Evolutionary conservation across 2,888 invertebrate genomes (phyloP).

Genomic region (Noctua pronuba): DNA sequence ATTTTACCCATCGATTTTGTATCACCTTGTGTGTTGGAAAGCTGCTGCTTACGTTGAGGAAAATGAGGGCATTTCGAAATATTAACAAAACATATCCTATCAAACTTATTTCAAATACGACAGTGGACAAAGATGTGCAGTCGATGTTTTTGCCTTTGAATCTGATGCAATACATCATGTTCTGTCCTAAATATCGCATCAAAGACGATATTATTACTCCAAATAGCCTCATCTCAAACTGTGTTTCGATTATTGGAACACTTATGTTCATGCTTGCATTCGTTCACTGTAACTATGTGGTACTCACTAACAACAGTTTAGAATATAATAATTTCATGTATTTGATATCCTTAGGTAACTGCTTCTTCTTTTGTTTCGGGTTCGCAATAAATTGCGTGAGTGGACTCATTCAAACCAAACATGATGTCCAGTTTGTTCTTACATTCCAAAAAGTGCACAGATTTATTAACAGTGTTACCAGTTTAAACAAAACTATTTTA

Average conservation of each 20-base stretch:
- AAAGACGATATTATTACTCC: slow-evolving; percentile 23
- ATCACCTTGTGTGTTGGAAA: background rate
- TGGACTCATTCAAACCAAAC: slow-evolving; percentile 1
- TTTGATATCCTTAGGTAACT: background rate
- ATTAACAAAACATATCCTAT: background rate
- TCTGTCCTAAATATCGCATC: slow-evolving; percentile 46
- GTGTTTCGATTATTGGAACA: slow-evolving; percentile 24
- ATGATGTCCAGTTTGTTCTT: background rate
- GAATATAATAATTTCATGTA: background rate
- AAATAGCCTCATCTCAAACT: slow-evolving; percentile 12
- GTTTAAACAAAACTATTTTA: background rate
- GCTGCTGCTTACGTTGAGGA: background rate
- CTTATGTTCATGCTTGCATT: background rate
- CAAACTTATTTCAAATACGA: background rate
- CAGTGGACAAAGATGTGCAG: slow-evolving; percentile 44
- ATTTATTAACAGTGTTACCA: slow-evolving; percentile 14
- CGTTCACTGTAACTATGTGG: background rate
- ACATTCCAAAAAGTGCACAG: slow-evolving; percentile 39
- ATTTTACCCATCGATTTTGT: background rate
- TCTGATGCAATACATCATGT: slow-evolving; percentile 37
- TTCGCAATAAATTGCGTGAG: background rate
- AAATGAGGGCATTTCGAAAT: background rate
- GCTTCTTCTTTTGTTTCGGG: background rate
- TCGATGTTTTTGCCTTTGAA: slow-evolving; percentile 42
- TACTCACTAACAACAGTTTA: background rate